phyloP scores from a whole-genome alignment of 2,113 vertebrate species.

The Capricornis sumatraensis region DNA sequence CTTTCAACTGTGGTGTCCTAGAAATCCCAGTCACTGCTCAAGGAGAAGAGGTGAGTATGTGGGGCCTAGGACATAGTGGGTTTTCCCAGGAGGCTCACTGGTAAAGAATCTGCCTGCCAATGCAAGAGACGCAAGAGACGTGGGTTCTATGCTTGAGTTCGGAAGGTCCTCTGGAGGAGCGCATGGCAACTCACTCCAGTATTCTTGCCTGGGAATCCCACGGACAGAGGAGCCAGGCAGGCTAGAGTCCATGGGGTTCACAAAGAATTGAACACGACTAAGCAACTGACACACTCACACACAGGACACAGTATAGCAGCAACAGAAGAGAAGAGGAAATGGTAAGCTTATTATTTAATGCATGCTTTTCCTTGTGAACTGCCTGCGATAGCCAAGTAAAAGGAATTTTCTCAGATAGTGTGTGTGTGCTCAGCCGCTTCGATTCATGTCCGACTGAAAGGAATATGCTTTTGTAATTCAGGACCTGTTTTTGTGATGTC shows the following conservation, averaged over 20 bases:
- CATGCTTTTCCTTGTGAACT: background rate
- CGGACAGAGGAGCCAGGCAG: background rate
- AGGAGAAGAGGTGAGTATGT: background rate
- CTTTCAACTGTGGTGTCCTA: background rate
- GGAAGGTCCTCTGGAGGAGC: background rate
- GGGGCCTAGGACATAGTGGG: background rate
- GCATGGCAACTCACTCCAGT: background rate
- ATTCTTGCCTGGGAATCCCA: background rate
- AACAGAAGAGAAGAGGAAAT: background rate
- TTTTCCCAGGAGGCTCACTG: background rate
- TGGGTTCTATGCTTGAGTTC: background rate
- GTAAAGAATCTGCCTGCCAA: background rate
- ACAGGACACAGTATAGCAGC: rapidly evolving
- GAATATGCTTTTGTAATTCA: background rate
- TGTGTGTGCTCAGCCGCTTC: background rate
- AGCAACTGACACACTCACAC: background rate
- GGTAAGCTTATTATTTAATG: background rate
- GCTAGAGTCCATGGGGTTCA: background rate
- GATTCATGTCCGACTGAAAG: background rate
- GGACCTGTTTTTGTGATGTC: background rate
- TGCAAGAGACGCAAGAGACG: background rate
- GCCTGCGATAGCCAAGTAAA: background rate
- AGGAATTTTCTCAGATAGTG: background rate
- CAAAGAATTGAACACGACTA: background rate
- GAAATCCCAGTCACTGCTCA: background rate